Evolutionary conservation across 1,140 invertebrate genomes (phyloP).

Genomic region (Thaumetopoea pityocampa): DNA sequence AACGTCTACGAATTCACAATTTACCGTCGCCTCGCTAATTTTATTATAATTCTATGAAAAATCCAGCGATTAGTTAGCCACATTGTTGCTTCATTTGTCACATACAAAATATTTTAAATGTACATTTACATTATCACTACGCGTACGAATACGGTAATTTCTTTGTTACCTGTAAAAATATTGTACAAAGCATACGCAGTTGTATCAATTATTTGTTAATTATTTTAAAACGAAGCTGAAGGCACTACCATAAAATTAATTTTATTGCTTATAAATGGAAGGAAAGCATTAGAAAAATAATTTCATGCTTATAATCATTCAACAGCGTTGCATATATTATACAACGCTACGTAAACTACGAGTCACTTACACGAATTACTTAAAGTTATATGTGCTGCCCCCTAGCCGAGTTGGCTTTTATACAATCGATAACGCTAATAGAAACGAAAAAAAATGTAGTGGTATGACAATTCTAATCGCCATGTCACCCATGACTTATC

Average conservation of each 20-base stretch:
- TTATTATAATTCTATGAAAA: slow-evolving; percentile 63
- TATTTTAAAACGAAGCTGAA: slow-evolving; percentile 67
- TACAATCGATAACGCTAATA: no score
- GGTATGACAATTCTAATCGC: no score
- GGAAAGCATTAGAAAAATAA: slow-evolving; percentile 68
- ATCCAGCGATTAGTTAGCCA: slow-evolving; percentile 71
- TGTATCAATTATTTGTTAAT: slow-evolving; percentile 53
- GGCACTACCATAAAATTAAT: slow-evolving; percentile 71
- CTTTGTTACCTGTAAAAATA: slow-evolving; percentile 72
- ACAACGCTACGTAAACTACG: slow-evolving; percentile 39
- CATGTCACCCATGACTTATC: no score
- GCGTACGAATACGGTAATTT: slow-evolving; percentile 71
- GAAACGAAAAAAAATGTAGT: no score
- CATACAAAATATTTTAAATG: slow-evolving; percentile 66
- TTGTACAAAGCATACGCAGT: slow-evolving; percentile 67
- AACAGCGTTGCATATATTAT: slow-evolving; percentile 41
- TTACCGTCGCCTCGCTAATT: no score
- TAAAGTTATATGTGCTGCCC: slow-evolving; percentile 24
- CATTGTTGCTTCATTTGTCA: slow-evolving; percentile 56
- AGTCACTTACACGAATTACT: slow-evolving; percentile 27
- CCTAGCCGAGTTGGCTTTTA: no score
- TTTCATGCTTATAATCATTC: slow-evolving; percentile 49
- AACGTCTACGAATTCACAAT: slow-evolving; percentile 70
- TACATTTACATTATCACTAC: slow-evolving; percentile 61
- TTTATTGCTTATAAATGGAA: slow-evolving; percentile 67